Evolutionary conservation across 1,140 invertebrate genomes (phyloP).

Genomic region (Zaprionus capensis): DNA sequence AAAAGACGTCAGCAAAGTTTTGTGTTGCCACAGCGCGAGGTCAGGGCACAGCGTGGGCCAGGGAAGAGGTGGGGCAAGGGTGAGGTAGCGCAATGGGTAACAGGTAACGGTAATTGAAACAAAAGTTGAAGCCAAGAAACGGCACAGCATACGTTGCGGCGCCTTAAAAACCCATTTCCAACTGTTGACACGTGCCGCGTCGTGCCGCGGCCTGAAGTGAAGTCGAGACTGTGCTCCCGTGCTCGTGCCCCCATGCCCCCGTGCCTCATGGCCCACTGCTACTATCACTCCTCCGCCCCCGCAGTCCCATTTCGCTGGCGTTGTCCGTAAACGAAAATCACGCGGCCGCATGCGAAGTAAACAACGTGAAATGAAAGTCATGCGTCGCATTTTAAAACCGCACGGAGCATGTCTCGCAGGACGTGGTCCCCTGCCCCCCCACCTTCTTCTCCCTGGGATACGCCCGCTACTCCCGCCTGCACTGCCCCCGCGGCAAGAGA

Average conservation of each 20-base stretch:
- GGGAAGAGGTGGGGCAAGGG: neutral
- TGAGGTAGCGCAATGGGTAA: slow-evolving; percentile 41
- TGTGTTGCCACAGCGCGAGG: slow-evolving; percentile 12
- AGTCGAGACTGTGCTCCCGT: neutral
- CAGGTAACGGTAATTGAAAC: slow-evolving; percentile 80
- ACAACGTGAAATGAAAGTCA: slow-evolving; percentile 81
- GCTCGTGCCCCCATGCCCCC: neutral
- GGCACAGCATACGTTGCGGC: slow-evolving; percentile 73
- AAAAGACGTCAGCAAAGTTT: slow-evolving; percentile 30
- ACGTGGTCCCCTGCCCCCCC: slow-evolving; percentile 39
- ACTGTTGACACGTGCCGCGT: slow-evolving; percentile 78
- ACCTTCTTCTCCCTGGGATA: neutral
- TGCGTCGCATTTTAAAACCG: slow-evolving; percentile 79
- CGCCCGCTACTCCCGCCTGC: neutral
- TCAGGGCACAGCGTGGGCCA: neutral
- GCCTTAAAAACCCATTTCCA: slow-evolving; percentile 81
- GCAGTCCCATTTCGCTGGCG: slow-evolving; percentile 12
- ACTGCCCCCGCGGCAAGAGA: slow-evolving; percentile 40
- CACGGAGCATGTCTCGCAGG: slow-evolving; percentile 47
- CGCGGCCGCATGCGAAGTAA: slow-evolving; percentile 78
- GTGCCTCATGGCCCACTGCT: neutral
- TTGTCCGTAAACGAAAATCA: slow-evolving; percentile 69
- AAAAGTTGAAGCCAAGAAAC: slow-evolving; percentile 77
- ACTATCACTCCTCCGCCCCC: neutral
- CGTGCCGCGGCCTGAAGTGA: slow-evolving; percentile 59